phyloP scores from a whole-genome alignment of 2,888 invertebrate species.

The Euzetes globulus region DNA sequence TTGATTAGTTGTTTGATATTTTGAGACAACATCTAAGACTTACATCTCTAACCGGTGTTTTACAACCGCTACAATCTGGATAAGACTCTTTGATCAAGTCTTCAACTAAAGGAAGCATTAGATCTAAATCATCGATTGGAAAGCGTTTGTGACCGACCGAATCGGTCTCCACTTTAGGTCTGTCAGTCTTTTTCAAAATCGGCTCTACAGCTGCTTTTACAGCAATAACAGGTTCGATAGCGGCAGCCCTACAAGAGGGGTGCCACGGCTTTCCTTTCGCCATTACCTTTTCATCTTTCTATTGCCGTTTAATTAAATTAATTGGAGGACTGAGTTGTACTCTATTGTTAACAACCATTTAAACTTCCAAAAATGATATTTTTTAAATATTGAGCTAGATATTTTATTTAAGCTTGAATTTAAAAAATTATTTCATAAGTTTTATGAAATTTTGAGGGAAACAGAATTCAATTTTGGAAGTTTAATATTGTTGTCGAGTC shows the following conservation, averaged over 20 bases:
- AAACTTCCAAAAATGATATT: no score
- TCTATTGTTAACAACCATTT: no score
- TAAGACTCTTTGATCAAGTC: conserved; percentile 61
- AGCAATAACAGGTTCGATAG: conserved; percentile 69
- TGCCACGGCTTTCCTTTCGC: conserved; percentile 91
- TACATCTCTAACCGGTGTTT: conserved; percentile 81
- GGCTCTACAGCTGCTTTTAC: conserved; percentile 64
- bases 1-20: no score
- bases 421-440: no score
- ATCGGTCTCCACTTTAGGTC: conserved; percentile 9
- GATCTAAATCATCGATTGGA: not conserved
- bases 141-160: not conserved
- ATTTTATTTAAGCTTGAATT: no score
- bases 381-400: no score
- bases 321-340: no score
- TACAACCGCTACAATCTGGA: conserved; percentile 96
- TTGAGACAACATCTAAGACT: not conserved
- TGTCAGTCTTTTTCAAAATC: not conserved
- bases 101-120: conserved; percentile 10
- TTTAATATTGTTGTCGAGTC: no score
- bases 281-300: not conserved
- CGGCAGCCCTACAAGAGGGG: conserved; percentile 98
- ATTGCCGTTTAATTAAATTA: not conserved
- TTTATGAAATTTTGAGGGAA: no score
- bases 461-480: no score